These are phyloP conservation scores for Malacoraja senta DNA, from an alignment of 2,797 vertebrate species.

Conservation along the genomic window DNA sequence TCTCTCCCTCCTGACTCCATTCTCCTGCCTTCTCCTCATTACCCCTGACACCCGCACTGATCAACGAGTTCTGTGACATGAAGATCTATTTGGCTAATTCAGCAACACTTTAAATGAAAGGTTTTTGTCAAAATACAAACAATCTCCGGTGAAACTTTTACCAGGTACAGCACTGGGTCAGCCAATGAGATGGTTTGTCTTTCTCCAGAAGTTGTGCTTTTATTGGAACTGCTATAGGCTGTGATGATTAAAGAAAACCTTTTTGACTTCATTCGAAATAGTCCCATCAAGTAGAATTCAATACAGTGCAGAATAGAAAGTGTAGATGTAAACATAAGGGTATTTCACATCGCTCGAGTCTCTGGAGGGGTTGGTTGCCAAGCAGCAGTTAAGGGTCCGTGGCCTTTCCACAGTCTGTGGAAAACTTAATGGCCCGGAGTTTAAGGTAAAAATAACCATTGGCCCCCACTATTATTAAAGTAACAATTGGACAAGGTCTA, in stretches of 20 bases:
- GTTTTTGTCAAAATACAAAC: background rate
- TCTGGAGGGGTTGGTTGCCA: background rate
- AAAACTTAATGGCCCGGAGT: background rate
- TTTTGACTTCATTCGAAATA: background rate
- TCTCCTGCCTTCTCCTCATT: no score
- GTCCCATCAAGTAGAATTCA: background rate
- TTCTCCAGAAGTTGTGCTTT: background rate
- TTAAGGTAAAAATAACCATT: background rate
- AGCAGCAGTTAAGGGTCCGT: background rate
- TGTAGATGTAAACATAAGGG: slow-evolving; percentile 7
- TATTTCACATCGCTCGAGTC: background rate
- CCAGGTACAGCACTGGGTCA: background rate
- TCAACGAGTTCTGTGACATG: no score
- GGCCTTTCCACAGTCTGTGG: background rate
- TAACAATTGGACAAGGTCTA: background rate
- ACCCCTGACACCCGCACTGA: no score
- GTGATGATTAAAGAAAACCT: slow-evolving; percentile 13
- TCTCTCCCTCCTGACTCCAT: no score
- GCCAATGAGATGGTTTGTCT: background rate
- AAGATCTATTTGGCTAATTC: background rate
- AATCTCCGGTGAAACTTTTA: background rate
- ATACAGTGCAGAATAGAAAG: background rate
- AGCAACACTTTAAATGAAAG: background rate
- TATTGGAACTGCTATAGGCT: background rate
- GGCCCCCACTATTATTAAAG: background rate